A percentile compares a stretch with the other conserved stretches of the same genome.
Conservation (phyloP, 2,888 invertebrate species). For the Dasysyrphus tricinctus region DNA sequence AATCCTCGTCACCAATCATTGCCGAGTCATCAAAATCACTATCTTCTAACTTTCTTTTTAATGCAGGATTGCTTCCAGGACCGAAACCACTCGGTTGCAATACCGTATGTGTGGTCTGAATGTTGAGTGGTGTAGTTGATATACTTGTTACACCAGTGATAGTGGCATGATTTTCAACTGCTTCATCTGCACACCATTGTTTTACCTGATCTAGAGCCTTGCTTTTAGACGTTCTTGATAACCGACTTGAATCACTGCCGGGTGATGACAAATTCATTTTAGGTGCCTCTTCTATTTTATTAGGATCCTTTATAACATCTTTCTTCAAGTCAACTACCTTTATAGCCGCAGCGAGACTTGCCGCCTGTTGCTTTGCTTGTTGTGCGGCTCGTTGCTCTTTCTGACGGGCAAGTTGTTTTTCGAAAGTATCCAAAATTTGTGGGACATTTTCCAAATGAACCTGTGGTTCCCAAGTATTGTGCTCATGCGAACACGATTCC, state of each 20-base stretch:
- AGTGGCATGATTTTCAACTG: slow-evolving; percentile 81
- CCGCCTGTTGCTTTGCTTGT: slow-evolving; percentile 79
- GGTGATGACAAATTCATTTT: slow-evolving; percentile 76
- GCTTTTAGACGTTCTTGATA: slow-evolving; percentile 86
- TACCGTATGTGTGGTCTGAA: slow-evolving; percentile 60
- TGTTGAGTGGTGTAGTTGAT: slow-evolving; percentile 46
- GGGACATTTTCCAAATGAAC: slow-evolving; percentile 91
- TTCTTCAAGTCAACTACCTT: slow-evolving; percentile 81
- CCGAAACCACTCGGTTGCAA: slow-evolving; percentile 13
- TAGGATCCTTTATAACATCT: slow-evolving; percentile 81
- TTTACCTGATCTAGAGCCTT: slow-evolving; percentile 93
- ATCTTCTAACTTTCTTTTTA: slow-evolving; percentile 84
- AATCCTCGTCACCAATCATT: slow-evolving; percentile 84
- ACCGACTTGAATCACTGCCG: slow-evolving; percentile 79
- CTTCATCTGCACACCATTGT: slow-evolving; percentile 90
- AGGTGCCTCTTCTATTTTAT: slow-evolving; percentile 63
- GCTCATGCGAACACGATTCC: slow-evolving; percentile 91
- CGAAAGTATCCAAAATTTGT: slow-evolving; percentile 91
- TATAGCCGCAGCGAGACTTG: slow-evolving; percentile 72
- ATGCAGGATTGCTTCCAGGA: slow-evolving; percentile 50
- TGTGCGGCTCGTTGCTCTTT: slow-evolving; percentile 88
- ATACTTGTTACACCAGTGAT: slow-evolving; percentile 75
- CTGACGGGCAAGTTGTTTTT: slow-evolving; percentile 90
- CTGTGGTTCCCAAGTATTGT: slow-evolving; percentile 94
- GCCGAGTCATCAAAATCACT: slow-evolving; percentile 84